Conservation (phyloP, 2,888 invertebrate species). For the Xylota sylvarum region DNA sequence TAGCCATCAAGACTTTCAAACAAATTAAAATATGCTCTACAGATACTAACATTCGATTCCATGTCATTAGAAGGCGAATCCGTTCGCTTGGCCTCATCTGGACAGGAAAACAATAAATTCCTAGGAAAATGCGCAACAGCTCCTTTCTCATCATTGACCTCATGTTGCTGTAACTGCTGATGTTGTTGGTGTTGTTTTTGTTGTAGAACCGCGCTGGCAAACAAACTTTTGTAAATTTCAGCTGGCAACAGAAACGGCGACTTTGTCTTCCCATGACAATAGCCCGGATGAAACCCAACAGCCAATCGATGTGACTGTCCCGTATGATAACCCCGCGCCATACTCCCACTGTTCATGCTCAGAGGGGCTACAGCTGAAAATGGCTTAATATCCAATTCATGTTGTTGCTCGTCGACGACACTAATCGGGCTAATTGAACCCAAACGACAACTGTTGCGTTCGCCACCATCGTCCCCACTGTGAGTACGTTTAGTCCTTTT, state of each 20-base stretch:
- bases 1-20: no score
- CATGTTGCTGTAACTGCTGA: conserved; percentile 57
- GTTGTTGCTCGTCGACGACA: conserved; percentile 68
- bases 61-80: conserved; percentile 57
- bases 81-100: conserved; percentile 78
- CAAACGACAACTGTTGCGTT: conserved; percentile 76
- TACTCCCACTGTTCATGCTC: conserved; percentile 69
- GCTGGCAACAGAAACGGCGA: conserved; percentile 89
- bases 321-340: conserved; percentile 54
- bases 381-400: conserved; percentile 77
- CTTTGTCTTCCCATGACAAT: conserved; percentile 73
- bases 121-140: conserved; percentile 82
- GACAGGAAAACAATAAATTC: conserved; percentile 86
- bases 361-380: conserved; percentile 66
- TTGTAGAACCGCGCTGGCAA: conserved; percentile 89
- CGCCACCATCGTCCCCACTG: conserved; percentile 32
- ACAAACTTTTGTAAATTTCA: conserved; percentile 91
- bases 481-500: conserved; percentile 53
- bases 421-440: conserved; percentile 75
- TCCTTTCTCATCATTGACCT: conserved; percentile 52
- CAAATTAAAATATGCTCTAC: not conserved
- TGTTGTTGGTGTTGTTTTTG: conserved; percentile 83
- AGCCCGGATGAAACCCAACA: conserved; percentile 77
- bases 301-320: conserved; percentile 68
- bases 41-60: conserved; percentile 64